Conservation (phyloP, 2,888 invertebrate genomes). For the Eudemis profundana region DNA sequence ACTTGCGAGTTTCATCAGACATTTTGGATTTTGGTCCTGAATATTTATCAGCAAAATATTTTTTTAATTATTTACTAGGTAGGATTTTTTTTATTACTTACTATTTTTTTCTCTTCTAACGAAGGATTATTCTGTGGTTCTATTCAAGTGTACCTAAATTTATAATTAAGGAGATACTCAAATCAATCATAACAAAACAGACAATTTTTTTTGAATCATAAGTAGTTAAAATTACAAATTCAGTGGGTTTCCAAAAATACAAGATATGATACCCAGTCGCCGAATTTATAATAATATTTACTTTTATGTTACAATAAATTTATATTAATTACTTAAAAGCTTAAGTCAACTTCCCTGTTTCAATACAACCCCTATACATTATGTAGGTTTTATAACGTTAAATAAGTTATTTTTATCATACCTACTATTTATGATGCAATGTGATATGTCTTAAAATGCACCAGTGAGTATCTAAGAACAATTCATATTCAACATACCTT, state of each 20-base stretch:
- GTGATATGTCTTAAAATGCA: slow-evolving; percentile 41
- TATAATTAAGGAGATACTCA: no score
- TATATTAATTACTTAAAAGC: slow-evolving; percentile 18
- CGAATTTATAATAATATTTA: slow-evolving; percentile 35
- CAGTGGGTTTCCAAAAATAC: slow-evolving; percentile 8
- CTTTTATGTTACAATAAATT: slow-evolving; percentile 1
- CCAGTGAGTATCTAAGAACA: slow-evolving; percentile 48
- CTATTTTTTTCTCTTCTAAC: no score
- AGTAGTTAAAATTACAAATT: slow-evolving; percentile 29
- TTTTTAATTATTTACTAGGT: background rate
- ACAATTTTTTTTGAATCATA: background rate
- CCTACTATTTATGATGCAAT: slow-evolving; percentile 4
- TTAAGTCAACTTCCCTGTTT: slow-evolving; percentile 40
- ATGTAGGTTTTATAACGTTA: slow-evolving; percentile 2
- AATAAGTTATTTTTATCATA: background rate
- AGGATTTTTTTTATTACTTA: background rate
- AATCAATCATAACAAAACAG: no score
- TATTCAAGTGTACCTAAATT: no score
- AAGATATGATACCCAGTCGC: slow-evolving; percentile 2
- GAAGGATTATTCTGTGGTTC: no score
- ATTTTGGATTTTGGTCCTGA: background rate
- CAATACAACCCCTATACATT: slow-evolving; percentile 9
- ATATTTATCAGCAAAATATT: background rate
- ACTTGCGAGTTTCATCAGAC: slow-evolving; percentile 6
- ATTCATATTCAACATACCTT: background rate